phyloP scores from a whole-genome alignment of 2,888 invertebrate genomes.

The Meghimatium bilineatum region DNA sequence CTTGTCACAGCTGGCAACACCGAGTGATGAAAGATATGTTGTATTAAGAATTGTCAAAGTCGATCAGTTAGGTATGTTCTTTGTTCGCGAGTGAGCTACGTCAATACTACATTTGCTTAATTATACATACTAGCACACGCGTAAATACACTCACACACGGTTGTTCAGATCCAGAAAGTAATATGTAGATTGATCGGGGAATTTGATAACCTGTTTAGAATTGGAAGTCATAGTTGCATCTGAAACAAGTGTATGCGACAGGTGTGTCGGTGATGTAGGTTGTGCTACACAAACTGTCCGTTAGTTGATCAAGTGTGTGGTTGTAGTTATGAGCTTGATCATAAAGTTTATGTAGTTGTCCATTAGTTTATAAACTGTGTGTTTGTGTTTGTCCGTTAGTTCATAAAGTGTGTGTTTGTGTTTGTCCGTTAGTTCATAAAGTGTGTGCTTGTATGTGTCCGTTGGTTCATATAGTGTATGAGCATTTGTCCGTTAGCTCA shows the following conservation, averaged over 20 bases:
- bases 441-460: too few relatives aligned
- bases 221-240: not conserved
- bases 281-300: too few relatives aligned
- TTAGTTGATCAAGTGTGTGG: too few relatives aligned
- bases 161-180: not conserved
- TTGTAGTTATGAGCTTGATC: too few relatives aligned
- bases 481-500: too few relatives aligned
- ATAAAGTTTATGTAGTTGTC: too few relatives aligned
- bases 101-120: not conserved
- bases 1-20: not conserved
- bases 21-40: not conserved
- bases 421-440: too few relatives aligned
- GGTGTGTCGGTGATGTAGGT: not conserved
- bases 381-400: too few relatives aligned
- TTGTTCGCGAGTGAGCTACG: not conserved
- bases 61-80: not conserved
- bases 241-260: not conserved
- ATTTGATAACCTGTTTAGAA: not conserved
- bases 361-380: too few relatives aligned
- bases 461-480: too few relatives aligned
- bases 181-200: not conserved
- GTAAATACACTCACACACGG: not conserved
- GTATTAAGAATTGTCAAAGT: not conserved
- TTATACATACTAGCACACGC: not conserved
- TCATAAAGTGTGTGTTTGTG: too few relatives aligned